These are phyloP conservation scores for Cebidichthys violaceus DNA, from an alignment of 2,113 vertebrate genomes.

Conservation along the genomic window DNA sequence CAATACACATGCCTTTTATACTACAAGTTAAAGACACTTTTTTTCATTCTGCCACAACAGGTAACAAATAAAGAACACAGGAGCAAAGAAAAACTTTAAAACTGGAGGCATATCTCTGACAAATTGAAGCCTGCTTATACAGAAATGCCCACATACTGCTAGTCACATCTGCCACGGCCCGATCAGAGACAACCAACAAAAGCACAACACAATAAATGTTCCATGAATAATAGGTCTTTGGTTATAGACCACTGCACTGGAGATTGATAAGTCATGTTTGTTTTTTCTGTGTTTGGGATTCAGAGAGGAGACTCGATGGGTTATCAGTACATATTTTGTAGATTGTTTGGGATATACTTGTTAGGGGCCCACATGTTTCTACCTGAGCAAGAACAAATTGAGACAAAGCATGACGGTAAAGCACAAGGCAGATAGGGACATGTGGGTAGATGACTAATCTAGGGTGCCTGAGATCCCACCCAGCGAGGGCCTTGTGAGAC, in stretches of 20 bases:
- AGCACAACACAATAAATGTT: constrained; percentile 71
- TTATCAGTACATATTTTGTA: constrained; percentile 70
- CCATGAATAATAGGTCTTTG: constrained; percentile 73
- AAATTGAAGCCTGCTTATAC: constrained; percentile 61
- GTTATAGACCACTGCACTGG: constrained; percentile 70
- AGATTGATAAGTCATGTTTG: constrained; percentile 72
- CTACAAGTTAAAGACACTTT: constrained; percentile 19
- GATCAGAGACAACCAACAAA: constrained; percentile 72
- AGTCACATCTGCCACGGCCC: constrained; percentile 67
- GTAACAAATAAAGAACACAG: constrained; percentile 45
- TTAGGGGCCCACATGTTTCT: constrained; percentile 67
- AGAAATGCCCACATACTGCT: constrained; percentile 66
- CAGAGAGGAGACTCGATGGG: constrained; percentile 58
- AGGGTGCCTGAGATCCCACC: constrained; percentile 61
- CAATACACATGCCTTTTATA: background rate
- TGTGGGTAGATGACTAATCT: constrained; percentile 76
- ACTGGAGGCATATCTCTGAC: constrained; percentile 58
- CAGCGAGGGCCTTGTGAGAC: constrained; percentile 43
- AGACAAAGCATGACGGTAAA: constrained; percentile 77
- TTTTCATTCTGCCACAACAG: background rate
- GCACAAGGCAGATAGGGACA: constrained; percentile 63
- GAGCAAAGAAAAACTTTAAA: constrained; percentile 57
- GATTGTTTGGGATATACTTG: constrained; percentile 74
- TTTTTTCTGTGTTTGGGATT: constrained; percentile 64
- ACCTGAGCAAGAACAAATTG: constrained; percentile 72